Percentiles rank a stretch among this genome's conserved stretches.
phyloP scores from a whole-genome alignment of 2,888 invertebrate species.

The Euzetes globulus region DNA sequence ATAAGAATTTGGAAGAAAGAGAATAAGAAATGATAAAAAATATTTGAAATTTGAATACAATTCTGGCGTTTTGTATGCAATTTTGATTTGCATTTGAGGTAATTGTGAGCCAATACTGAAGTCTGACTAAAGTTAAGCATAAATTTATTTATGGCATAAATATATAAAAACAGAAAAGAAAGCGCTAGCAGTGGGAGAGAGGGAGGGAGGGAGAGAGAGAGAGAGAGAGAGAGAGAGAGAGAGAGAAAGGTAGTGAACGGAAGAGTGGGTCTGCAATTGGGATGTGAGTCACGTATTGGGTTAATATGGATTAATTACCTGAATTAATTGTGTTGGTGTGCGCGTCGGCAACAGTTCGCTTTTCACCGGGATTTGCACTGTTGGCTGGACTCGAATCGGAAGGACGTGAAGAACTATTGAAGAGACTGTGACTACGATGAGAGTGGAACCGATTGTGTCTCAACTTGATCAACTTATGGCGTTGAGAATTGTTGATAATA shows the following conservation, averaged over 20 bases:
- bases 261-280: neutral
- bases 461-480: slow-evolving; percentile 18
- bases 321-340: slow-evolving; percentile 85
- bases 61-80: slow-evolving; percentile 4
- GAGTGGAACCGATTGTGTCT: slow-evolving; percentile 15
- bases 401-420: neutral
- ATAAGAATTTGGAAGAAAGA: neutral
- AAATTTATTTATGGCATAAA: slow-evolving; percentile 5
- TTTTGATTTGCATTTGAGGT: neutral
- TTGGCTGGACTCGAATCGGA: slow-evolving; percentile 16
- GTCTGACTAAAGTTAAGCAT: neutral
- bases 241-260: neutral
- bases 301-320: slow-evolving; percentile 58
- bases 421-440: slow-evolving; percentile 28
- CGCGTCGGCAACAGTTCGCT: slow-evolving; percentile 56
- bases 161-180: neutral
- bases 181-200: slow-evolving; percentile 16
- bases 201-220: slow-evolving; percentile 27
- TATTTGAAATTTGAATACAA: neutral
- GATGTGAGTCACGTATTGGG: slow-evolving; percentile 18
- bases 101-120: neutral
- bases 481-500: slow-evolving; percentile 22
- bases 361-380: slow-evolving; percentile 47
- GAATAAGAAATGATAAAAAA: neutral
- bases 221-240: slow-evolving; percentile 3